Evolutionary conservation across 2,113 vertebrate genomes (phyloP), one percentile per base, ranked within the genome.

Genomic region (Calyptommatus sinebrachiatus): DNA sequence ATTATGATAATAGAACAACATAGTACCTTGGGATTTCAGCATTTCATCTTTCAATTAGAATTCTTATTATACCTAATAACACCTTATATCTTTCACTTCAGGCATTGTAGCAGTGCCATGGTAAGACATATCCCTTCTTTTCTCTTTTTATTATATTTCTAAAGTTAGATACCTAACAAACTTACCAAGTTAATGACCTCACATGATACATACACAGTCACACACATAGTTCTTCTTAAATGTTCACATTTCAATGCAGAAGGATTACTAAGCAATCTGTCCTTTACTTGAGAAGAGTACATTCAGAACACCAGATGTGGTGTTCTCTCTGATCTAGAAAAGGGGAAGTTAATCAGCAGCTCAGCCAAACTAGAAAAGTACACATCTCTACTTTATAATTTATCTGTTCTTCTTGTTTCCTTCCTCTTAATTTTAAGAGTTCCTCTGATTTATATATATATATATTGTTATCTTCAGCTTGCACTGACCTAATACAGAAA

Each of bases 241-340:
- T 24, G 73, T 81, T 81, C 79, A 81, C 50, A 81, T 69, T 46
- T 21, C 41, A 61, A n/a, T 57, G 65, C 65, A 81, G 79, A 69
- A 81, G 65, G 31, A 75, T 45, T 78, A 53, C 67, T 78, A 68
- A 75, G 31, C 50, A 75, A n/a, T 60, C 16, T 75, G 72, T 53
- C 35, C 73, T 81, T 75, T 81, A 75, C 50, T 81, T 75, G 65
- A 81, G 53, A 45, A 78, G 65, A 65, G 66, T 81, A 81, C 72
- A 75, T 75, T 81, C 72, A 75, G 65, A 75, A 60, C 73, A 81
- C 50, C 73, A 81, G 79, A 81, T 46, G 53, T 75, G 79, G 53
- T 81, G 65, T 81, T 69, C 72, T 81, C 53, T 70, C 41, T 76
- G 26, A 21, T 76, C 60, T 61, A 81, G 35, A 41, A 76, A 69